phyloP scores from a whole-genome alignment of 2,113 vertebrate species.

The Syrrhaptes paradoxus region DNA sequence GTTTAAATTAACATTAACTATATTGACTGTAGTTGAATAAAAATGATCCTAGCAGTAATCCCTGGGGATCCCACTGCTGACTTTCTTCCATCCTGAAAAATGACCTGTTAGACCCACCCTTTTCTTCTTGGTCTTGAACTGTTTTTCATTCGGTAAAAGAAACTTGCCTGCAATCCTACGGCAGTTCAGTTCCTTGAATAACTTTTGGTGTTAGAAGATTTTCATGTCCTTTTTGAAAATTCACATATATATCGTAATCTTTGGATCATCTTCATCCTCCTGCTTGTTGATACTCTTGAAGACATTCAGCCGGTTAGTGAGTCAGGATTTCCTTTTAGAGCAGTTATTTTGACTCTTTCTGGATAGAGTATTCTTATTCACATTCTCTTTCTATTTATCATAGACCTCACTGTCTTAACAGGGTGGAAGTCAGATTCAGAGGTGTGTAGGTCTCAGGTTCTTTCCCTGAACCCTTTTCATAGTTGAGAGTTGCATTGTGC shows the following conservation, averaged over 20 bases:
- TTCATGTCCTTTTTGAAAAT: neutral
- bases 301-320: neutral
- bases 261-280: neutral
- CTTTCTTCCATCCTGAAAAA: neutral
- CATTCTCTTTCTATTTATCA: neutral
- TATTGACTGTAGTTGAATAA: neutral
- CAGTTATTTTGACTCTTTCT: neutral
- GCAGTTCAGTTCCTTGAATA: neutral
- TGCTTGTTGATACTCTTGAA: neutral
- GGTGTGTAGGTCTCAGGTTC: neutral
- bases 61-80: neutral
- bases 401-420: neutral
- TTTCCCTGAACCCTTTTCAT: neutral
- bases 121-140: neutral
- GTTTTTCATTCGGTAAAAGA: neutral
- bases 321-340: neutral
- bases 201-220: neutral
- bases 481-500: too few relatives aligned
- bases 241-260: neutral
- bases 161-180: neutral
- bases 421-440: neutral
- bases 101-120: neutral
- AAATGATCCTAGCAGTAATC: neutral
- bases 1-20: neutral
- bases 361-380: neutral